A percentile compares a stretch with the other conserved stretches of the same genome.
These are phyloP conservation scores for Scaeva pyrastri DNA, from an alignment of 2,888 invertebrate species.

Conservation along the genomic window DNA sequence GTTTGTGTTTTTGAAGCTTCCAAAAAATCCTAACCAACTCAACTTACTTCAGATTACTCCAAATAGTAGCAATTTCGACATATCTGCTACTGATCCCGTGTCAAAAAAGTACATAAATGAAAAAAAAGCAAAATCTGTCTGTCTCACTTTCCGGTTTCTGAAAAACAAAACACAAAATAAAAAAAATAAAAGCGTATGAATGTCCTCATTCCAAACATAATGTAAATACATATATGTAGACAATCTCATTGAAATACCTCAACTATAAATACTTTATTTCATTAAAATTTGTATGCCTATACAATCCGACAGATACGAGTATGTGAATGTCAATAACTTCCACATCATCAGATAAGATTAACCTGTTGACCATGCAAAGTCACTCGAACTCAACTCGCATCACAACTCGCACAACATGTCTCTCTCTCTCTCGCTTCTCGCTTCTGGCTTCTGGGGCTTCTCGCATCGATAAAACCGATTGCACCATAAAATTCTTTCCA, in stretches of 20 bases:
- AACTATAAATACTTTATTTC: not conserved
- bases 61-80: too few species aligned
- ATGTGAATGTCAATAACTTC: slow-evolving; percentile 48
- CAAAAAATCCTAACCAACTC: too few species aligned
- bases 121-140: too few species aligned
- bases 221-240: not conserved
- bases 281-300: too few species aligned
- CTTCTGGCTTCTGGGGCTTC: not conserved
- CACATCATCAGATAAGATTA: slow-evolving; percentile 55
- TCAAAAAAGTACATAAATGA: too few species aligned
- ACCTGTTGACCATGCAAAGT: slow-evolving; percentile 41
- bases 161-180: not conserved
- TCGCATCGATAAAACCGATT: slow-evolving; percentile 30
- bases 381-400: too few species aligned
- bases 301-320: too few species aligned
- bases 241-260: not conserved
- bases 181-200: not conserved
- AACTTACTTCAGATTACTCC: too few species aligned
- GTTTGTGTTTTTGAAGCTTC: too few species aligned
- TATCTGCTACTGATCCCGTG: too few species aligned
- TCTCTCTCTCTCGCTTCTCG: too few species aligned
- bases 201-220: slow-evolving; percentile 1
- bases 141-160: not conserved
- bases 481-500: slow-evolving; percentile 51
- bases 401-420: slow-evolving; percentile 7